These are phyloP conservation scores for Chalcis sispes DNA, from an alignment of 2,888 invertebrate species.

Conservation along the genomic window DNA sequence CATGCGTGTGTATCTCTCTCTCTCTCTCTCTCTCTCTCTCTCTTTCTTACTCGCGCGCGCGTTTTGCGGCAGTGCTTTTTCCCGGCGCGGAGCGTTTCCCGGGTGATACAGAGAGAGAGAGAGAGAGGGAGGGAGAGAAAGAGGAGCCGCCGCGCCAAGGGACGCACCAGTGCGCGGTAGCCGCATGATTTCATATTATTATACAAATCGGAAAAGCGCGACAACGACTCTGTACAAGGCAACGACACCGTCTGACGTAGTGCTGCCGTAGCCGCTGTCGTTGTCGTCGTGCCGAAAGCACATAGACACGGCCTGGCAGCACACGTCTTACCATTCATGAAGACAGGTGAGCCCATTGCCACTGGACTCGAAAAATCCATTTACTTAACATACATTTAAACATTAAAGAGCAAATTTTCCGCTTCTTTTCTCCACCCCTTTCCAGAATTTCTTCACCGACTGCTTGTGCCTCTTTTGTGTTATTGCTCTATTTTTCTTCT, in stretches of 20 bases:
- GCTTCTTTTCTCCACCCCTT: too few species aligned
- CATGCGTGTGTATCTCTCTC: too few species aligned
- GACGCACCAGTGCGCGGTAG: conserved; percentile 47
- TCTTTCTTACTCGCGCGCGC: neutral
- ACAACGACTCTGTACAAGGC: too few species aligned
- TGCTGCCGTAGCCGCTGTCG: too few species aligned
- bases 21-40: neutral
- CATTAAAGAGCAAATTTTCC: too few species aligned
- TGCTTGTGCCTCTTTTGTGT: neutral
- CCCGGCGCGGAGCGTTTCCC: conserved; percentile 66
- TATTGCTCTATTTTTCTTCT: neutral
- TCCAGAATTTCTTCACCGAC: neutral
- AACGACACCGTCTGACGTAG: too few species aligned
- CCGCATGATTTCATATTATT: neutral
- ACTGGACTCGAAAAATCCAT: too few species aligned
- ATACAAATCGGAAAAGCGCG: neutral
- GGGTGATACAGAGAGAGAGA: conserved; percentile 62
- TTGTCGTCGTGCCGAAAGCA: neutral
- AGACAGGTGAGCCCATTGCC: conserved; percentile 71
- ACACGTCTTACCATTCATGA: conserved; percentile 70
- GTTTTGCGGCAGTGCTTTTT: neutral
- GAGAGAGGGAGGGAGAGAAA: too few species aligned
- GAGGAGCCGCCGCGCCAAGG: conserved; percentile 12
- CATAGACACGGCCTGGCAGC: conserved; percentile 53
- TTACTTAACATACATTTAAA: too few species aligned